A percentile compares a stretch with the other conserved stretches of the same genome.
phyloP scores from a whole-genome alignment of 2,888 invertebrate genomes.

The Polyommatus iphigenia region DNA sequence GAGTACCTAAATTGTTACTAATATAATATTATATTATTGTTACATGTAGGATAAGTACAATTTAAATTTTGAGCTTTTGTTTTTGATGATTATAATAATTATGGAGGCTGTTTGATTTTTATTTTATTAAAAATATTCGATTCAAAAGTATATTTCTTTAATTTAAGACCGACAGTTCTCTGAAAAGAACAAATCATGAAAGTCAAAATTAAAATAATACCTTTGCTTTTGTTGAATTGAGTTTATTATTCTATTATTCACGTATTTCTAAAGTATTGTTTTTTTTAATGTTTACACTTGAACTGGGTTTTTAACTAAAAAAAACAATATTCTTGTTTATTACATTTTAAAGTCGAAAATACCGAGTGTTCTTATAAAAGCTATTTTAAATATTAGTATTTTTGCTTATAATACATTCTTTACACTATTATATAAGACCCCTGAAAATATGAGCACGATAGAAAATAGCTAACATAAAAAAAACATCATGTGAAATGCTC shows the following conservation, averaged over 20 bases:
- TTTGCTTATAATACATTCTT: not conserved
- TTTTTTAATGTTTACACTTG: not conserved
- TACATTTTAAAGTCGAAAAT: conserved; percentile 8
- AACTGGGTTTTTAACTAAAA: conserved; percentile 4
- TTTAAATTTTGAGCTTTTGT: too few relatives aligned
- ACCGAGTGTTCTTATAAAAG: not conserved
- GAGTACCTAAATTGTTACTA: not conserved
- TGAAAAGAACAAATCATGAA: conserved; percentile 5
- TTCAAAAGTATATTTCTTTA: conserved; percentile 1
- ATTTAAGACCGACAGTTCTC: not conserved
- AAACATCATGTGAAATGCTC: not conserved
- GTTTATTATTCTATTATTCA: not conserved
- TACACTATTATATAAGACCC: conserved; percentile 3
- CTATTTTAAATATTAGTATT: conserved; percentile 2
- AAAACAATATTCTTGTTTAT: conserved; percentile 1
- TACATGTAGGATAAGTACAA: not conserved
- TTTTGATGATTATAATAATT: not conserved
- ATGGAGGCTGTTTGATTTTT: conserved; percentile 4
- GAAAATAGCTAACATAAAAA: not conserved
- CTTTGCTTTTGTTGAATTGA: conserved; percentile 8
- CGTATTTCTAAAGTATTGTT: not conserved
- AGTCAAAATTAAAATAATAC: conserved; percentile 2
- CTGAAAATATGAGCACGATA: not conserved
- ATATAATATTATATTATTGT: not conserved
- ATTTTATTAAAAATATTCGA: conserved; percentile 4